Percentiles rank a stretch among this genome's conserved stretches.
phyloP scores from a whole-genome alignment of 2,113 vertebrate species.

The Atractosteus spatula region DNA sequence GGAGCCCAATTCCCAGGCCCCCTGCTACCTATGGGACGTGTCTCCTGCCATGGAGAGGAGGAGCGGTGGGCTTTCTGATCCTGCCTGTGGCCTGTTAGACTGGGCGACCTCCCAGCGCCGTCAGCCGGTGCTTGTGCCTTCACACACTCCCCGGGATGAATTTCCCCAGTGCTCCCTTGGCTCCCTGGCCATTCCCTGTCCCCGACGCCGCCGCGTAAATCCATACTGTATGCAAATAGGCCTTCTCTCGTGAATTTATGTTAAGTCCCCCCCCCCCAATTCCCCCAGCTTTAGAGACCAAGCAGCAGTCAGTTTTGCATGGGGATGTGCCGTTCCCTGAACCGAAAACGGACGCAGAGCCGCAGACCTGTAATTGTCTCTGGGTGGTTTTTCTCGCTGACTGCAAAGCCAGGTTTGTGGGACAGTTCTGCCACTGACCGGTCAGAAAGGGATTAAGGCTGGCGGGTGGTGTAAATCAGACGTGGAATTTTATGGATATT shows the following conservation, averaged over 20 bases:
- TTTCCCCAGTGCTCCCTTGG: slow-evolving; percentile 46
- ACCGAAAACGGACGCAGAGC: slow-evolving; percentile 69
- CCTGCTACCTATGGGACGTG: background rate
- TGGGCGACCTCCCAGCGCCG: slow-evolving; percentile 30
- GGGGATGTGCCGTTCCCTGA: slow-evolving; percentile 54
- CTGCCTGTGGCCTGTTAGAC: background rate
- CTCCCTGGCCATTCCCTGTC: slow-evolving; percentile 47
- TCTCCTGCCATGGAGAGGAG: background rate
- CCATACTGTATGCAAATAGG: slow-evolving; percentile 66
- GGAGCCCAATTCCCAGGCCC: slow-evolving; percentile 38
- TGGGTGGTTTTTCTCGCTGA: background rate
- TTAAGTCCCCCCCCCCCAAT: slow-evolving; percentile 46
- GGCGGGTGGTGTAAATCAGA: slow-evolving; percentile 41
- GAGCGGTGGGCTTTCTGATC: slow-evolving; percentile 14
- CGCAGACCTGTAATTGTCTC: slow-evolving; percentile 65
- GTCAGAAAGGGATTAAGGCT: slow-evolving; percentile 13
- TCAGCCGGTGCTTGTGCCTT: slow-evolving; percentile 50
- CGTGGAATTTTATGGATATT: slow-evolving; percentile 38
- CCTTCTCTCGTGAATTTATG: slow-evolving; percentile 69
- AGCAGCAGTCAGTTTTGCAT: slow-evolving; percentile 54
- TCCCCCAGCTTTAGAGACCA: slow-evolving; percentile 22
- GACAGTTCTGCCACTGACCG: background rate
- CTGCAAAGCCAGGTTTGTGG: background rate
- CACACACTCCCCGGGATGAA: slow-evolving; percentile 57
- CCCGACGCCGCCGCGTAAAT: slow-evolving; percentile 68